Conservation (phyloP, 2,888 invertebrate genomes). For the Marasmarcha lunaedactyla region DNA sequence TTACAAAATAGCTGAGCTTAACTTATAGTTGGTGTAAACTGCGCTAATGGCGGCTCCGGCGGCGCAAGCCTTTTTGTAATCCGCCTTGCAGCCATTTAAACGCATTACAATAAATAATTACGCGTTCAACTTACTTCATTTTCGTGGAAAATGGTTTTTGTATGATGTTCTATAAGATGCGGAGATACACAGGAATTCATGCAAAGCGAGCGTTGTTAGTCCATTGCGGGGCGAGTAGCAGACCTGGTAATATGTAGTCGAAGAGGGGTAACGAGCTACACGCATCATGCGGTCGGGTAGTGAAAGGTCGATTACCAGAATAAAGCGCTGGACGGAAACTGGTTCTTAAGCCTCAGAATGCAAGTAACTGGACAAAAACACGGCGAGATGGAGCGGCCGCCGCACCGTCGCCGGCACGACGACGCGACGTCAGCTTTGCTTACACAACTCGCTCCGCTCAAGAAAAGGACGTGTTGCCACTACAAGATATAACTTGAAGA, state of each 20-base stretch:
- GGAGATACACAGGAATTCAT: too few species aligned
- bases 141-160: conserved; percentile 29
- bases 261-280: conserved; percentile 24
- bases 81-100: background rate
- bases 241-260: background rate
- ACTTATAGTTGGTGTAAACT: too few species aligned
- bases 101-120: conserved; percentile 3
- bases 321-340: conserved; percentile 53
- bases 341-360: conserved; percentile 65
- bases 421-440: conserved; percentile 22
- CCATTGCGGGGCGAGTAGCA: conserved; percentile 22
- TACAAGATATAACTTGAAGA: conserved; percentile 16
- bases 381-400: conserved; percentile 59
- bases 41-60: too few species aligned
- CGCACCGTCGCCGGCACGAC: conserved; percentile 19
- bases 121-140: conserved; percentile 23
- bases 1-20: too few species aligned
- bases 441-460: conserved; percentile 25
- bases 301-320: conserved; percentile 56
- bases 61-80: background rate
- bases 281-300: conserved; percentile 41
- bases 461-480: conserved; percentile 24
- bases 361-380: conserved; percentile 67
- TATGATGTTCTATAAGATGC: conserved; percentile 18
- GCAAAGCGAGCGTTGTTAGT: too few species aligned